These are phyloP conservation scores for Corbicula japonica DNA, from an alignment of 2,888 invertebrate genomes.

Conservation along the genomic window DNA sequence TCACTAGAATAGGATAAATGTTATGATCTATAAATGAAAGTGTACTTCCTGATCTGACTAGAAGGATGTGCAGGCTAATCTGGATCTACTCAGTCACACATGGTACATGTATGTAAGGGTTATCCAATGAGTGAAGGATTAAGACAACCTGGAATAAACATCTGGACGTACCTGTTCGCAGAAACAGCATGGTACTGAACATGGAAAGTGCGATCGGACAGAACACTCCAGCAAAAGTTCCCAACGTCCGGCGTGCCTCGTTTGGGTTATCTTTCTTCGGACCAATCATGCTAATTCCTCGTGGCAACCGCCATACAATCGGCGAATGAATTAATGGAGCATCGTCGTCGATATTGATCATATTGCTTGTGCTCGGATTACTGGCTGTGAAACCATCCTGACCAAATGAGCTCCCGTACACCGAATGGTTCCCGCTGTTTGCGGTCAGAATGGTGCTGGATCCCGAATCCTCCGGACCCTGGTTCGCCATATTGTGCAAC, in stretches of 20 bases:
- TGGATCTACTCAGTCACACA: too few relatives aligned
- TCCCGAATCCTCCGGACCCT: too few relatives aligned
- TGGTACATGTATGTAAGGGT: neutral
- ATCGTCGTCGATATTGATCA: constrained; percentile 15
- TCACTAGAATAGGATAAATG: too few relatives aligned
- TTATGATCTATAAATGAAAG: too few relatives aligned
- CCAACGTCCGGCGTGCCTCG: constrained; percentile 89
- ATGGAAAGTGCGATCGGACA: constrained; percentile 99
- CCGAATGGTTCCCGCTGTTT: too few relatives aligned
- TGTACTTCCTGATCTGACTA: too few relatives aligned
- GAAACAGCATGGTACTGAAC: constrained; percentile 99
- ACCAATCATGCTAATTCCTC: constrained; percentile 51
- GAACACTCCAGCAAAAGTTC: constrained; percentile 98
- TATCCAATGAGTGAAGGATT: neutral
- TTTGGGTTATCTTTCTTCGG: constrained; percentile 92
- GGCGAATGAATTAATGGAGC: constrained; percentile 57
- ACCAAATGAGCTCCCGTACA: too few relatives aligned
- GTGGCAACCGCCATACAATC: constrained; percentile 63
- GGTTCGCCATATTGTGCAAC: too few relatives aligned
- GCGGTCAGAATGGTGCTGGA: too few relatives aligned
- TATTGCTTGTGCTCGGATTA: too few relatives aligned
- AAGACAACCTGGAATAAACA: neutral
- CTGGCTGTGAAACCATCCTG: too few relatives aligned
- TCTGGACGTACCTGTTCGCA: constrained; percentile 89
- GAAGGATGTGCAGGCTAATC: too few relatives aligned